These are phyloP conservation scores for Beaufortia kweichowensis DNA, from an alignment of 2,113 vertebrate species.

Conservation along the genomic window DNA sequence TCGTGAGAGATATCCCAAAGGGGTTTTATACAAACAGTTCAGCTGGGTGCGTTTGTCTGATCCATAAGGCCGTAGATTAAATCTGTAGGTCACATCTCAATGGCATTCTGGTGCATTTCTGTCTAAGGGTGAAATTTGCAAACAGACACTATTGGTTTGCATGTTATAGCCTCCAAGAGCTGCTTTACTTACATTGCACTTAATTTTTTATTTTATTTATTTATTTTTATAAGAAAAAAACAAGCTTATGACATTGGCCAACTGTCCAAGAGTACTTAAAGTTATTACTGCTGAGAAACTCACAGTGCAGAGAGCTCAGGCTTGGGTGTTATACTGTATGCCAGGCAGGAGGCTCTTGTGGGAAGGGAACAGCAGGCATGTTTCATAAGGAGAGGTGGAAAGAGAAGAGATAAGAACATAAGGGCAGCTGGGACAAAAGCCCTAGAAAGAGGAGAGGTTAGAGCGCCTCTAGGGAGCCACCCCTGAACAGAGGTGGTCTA, in stretches of 20 bases:
- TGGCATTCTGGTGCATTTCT: slow-evolving; percentile 29
- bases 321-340: slow-evolving; percentile 29
- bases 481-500: slow-evolving; percentile 67
- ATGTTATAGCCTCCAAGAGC: not conserved
- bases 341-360: slow-evolving; percentile 35
- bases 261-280: too few relatives aligned
- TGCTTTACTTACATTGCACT: not conserved
- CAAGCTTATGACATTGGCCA: not conserved
- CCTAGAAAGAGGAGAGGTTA: slow-evolving; percentile 69
- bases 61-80: slow-evolving; percentile 26
- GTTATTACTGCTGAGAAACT: too few relatives aligned
- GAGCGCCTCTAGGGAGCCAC: slow-evolving; percentile 63
- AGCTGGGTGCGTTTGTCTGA: slow-evolving; percentile 22
- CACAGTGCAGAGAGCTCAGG: not conserved
- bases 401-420: slow-evolving; percentile 58
- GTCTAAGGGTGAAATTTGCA: slow-evolving; percentile 55
- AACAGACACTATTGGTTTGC: too few relatives aligned
- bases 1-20: not conserved
- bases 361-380: slow-evolving; percentile 41
- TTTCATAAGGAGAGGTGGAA: slow-evolving; percentile 47
- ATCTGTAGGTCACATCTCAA: slow-evolving; percentile 20
- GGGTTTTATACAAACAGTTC: slow-evolving; percentile 21
- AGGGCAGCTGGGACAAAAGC: slow-evolving; percentile 62
- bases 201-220: not conserved
- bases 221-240: too few relatives aligned